Evolutionary conservation across 2,113 vertebrate species (phyloP).

Genomic region (Dipodomys spectabilis): DNA sequence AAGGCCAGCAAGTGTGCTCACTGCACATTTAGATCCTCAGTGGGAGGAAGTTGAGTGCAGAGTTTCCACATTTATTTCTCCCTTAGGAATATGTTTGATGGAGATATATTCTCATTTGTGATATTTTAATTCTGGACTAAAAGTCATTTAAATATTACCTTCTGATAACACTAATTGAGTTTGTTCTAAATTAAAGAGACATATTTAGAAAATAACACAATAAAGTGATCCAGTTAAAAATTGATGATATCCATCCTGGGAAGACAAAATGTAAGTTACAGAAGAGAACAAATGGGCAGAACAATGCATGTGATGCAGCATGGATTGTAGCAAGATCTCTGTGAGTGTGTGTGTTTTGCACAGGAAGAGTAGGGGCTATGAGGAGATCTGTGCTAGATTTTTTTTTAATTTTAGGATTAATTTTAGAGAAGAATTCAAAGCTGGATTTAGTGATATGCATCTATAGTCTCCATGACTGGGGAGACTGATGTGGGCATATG

Average conservation of each 20-base stretch:
- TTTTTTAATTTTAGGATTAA: background rate
- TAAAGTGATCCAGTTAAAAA: background rate
- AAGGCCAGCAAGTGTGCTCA: conserved; percentile 17
- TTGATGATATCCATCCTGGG: background rate
- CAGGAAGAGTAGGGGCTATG: background rate
- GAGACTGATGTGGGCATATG: background rate
- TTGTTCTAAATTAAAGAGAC: background rate
- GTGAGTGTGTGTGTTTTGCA: background rate
- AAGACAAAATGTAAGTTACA: background rate
- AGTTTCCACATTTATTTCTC: conserved; percentile 57
- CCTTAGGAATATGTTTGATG: conserved; percentile 6
- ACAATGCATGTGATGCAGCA: background rate
- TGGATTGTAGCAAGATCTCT: background rate
- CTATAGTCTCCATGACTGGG: background rate
- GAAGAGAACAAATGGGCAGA: background rate
- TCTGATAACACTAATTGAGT: background rate
- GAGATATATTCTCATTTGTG: background rate
- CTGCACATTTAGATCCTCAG: conserved; percentile 53
- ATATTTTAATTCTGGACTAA: background rate
- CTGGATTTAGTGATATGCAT: accelerated
- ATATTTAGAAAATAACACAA: background rate
- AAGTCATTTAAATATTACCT: background rate
- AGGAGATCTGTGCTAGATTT: background rate
- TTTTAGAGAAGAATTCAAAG: background rate
- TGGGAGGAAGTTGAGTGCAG: conserved; percentile 23